Evolutionary conservation across 2,888 invertebrate species (phyloP), one percentile per base, ranked within the genome.

Genomic region (Meiosimyza platycephala): DNA sequence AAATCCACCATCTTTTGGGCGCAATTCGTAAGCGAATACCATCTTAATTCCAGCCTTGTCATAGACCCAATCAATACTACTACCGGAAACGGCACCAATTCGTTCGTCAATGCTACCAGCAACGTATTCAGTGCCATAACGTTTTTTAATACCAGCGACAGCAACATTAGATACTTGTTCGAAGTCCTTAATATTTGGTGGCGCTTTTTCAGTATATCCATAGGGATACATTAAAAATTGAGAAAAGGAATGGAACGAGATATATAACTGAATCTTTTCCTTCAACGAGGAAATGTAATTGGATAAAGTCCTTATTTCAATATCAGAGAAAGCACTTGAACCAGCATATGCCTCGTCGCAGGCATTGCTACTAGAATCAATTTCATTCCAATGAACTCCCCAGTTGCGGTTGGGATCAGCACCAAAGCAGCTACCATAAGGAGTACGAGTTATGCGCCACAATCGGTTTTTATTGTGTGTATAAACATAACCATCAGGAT

Each of bases 41-140:
- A 82, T 79, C 64, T 81, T 80, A 1, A 82, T 78, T 72, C 71
- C 79, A 68, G 79, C 92, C 0, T 92, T 90, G 59, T 90, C 92
- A 80, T 94, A 93, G 0, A 91, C 93, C 93, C 94, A 96, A 82
- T 96, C 95, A 76, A 91, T 88, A 22, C 91, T 90, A 3, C 89
- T 88, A 0, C 94, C 94, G 6, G 91, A 90, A 1, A 93, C 22
- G 3, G 22, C 22, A 22, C 91, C 89, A 71, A 90, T 85, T 22
- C 86, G 84, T 79, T 89, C 88, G 72, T 88, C 87, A 55, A 92
- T 90, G 63, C 89, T 91, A 62, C 92, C 93, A 70, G 90, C 90
- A 15, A 84, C 82, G 78, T 91, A 93, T 59, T 87, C 85, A 0
- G 92, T 92, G 15, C 90, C 90, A 77, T 91, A 90, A 68, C 89